A percentile compares a stretch with the other conserved stretches of the same genome.
These are phyloP conservation scores for Drosophila burlai DNA, from an alignment of 1,140 invertebrate species.

Conservation along the genomic window DNA sequence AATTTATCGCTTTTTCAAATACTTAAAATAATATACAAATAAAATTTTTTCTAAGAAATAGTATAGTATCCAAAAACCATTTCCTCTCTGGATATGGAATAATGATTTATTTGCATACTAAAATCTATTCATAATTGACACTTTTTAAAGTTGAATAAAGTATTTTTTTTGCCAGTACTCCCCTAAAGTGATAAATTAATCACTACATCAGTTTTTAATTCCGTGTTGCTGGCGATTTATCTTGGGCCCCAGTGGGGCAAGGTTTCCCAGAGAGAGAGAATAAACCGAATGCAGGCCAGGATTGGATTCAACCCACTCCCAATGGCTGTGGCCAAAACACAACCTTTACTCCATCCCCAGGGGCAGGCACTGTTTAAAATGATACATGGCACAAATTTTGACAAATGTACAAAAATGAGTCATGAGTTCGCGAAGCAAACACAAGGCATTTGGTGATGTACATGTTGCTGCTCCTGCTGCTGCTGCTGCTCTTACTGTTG, in stretches of 20 bases:
- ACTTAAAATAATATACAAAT: too few species aligned
- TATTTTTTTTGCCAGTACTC: slow-evolving; percentile 5
- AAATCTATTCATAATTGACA: too few species aligned
- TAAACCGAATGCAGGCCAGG: slow-evolving; percentile 25
- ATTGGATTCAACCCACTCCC: slow-evolving; percentile 11
- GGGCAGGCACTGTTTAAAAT: slow-evolving; percentile 72
- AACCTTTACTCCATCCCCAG: slow-evolving; percentile 21
- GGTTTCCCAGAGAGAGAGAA: slow-evolving; percentile 4
- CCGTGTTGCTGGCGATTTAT: slow-evolving; percentile 84
- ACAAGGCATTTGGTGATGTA: slow-evolving; percentile 55
- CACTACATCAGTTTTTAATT: slow-evolving; percentile 85
- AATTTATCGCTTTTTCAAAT: too few species aligned
- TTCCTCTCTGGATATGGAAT: too few species aligned
- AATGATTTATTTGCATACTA: too few species aligned
- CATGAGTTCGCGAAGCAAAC: slow-evolving; percentile 79
- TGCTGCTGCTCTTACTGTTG: slow-evolving; percentile 32
- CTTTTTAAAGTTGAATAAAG: too few species aligned
- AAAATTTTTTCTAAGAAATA: too few species aligned
- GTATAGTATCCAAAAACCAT: too few species aligned
- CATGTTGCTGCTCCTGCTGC: slow-evolving; percentile 41
- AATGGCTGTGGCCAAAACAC: slow-evolving; percentile 14
- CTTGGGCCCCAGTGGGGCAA: slow-evolving; percentile 55
- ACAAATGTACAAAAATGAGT: slow-evolving; percentile 85
- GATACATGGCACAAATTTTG: slow-evolving; percentile 83
- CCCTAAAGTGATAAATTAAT: slow-evolving; percentile 84